phyloP scores from a whole-genome alignment of 2,888 invertebrate genomes.

The Zeuzera pyrina region DNA sequence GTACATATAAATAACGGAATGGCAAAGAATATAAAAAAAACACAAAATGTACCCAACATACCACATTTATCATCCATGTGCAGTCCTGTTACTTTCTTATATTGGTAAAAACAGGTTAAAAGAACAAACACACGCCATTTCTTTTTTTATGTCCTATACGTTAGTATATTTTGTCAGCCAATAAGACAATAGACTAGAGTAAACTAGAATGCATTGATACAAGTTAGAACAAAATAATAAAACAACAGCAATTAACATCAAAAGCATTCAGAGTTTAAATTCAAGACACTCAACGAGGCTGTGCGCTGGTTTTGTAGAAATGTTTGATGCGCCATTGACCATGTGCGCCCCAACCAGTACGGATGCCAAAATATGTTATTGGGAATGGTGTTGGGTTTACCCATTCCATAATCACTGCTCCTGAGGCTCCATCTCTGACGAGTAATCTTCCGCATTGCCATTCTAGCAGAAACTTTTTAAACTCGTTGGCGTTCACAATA shows the following conservation, averaged over 20 bases:
- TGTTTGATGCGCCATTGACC: conserved; percentile 75
- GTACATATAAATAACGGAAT: conserved; percentile 5
- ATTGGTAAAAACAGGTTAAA: background rate
- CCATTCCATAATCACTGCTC: conserved; percentile 74
- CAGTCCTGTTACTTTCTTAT: conserved; percentile 11
- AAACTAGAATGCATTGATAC: background rate
- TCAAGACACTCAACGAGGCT: conserved; percentile 52
- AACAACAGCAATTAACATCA: conserved; percentile 38
- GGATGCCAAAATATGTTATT: conserved; percentile 75
- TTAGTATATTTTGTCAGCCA: background rate
- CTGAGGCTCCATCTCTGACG: conserved; percentile 60
- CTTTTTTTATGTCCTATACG: background rate
- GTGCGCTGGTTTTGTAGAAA: conserved; percentile 32
- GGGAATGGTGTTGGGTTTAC: conserved; percentile 73
- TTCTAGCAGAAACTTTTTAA: conserved; percentile 69
- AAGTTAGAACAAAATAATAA: background rate
- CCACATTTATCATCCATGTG: conserved; percentile 33
- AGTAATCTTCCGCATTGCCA: conserved; percentile 71
- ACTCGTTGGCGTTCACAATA: conserved; percentile 69
- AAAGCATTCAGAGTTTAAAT: conserved; percentile 38
- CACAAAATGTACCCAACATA: conserved; percentile 69
- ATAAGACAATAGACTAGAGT: background rate
- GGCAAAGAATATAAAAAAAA: conserved; percentile 10
- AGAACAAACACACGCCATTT: conserved; percentile 1
- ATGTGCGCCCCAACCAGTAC: conserved; percentile 77